phyloP scores from a whole-genome alignment of 2,113 vertebrate genomes.

The Morone saxatilis region DNA sequence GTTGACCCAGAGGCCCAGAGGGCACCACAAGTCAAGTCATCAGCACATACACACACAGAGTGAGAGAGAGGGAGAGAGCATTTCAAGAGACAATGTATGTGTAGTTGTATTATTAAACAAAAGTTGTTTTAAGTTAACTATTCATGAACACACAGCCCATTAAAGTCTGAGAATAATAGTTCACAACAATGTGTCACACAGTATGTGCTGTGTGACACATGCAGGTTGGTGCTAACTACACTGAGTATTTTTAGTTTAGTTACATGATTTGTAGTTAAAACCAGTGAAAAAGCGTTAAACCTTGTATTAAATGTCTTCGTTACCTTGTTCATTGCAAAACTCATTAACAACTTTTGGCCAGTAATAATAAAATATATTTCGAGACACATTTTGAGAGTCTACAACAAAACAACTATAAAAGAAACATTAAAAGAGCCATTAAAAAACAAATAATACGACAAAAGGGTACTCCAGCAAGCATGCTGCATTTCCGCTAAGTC shows the following conservation, averaged over 20 bases:
- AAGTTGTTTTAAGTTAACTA: not conserved
- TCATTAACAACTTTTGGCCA: not conserved
- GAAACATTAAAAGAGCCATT: not conserved
- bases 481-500: not conserved
- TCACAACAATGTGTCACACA: not conserved
- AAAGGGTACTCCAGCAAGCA: not conserved
- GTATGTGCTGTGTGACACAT: not conserved
- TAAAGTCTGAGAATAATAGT: not conserved
- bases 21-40: not conserved
- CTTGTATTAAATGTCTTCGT: not conserved
- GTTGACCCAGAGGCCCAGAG: slow-evolving; percentile 26
- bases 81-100: slow-evolving; percentile 3
- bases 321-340: not conserved
- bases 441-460: not conserved
- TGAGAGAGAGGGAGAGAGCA: not conserved
- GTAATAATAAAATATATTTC: not conserved
- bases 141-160: slow-evolving; percentile 16
- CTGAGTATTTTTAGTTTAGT: not conserved
- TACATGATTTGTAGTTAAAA: not conserved
- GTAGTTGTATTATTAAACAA: slow-evolving; percentile 6
- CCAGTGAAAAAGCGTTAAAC: not conserved
- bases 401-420: slow-evolving; percentile 2
- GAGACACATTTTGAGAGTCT: not conserved
- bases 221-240: not conserved
- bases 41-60: not conserved